A percentile compares a stretch with the other conserved stretches of the same genome.
Evolutionary conservation across 2,888 invertebrate genomes (phyloP).

Genomic region (Platycnemis pennipes): DNA sequence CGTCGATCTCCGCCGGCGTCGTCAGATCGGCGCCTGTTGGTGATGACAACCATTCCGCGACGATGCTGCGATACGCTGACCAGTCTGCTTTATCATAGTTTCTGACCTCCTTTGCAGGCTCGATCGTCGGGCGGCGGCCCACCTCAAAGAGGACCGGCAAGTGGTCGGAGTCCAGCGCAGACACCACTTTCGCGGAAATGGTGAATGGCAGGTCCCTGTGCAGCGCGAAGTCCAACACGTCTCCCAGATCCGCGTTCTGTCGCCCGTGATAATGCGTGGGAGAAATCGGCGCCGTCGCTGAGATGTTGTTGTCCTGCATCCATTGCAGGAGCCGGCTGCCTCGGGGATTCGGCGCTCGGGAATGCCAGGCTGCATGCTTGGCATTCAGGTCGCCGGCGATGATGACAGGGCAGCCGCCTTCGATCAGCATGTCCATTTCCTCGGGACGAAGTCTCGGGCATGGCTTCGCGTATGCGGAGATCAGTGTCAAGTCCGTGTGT

Average conservation of each 20-base stretch:
- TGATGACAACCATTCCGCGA: not conserved
- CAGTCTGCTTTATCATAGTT: not conserved
- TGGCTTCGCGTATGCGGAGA: too few species aligned
- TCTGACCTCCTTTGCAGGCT: not conserved
- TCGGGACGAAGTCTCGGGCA: too few species aligned
- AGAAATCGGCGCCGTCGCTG: not conserved
- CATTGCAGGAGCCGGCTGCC: not conserved
- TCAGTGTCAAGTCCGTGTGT: too few species aligned
- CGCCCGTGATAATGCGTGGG: not conserved
- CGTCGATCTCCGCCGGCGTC: not conserved
- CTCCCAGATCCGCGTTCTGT: not conserved
- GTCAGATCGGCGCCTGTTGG: not conserved
- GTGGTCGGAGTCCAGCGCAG: not conserved
- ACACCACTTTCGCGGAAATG: not conserved
- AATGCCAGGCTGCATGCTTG: not conserved
- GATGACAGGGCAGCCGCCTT: not conserved
- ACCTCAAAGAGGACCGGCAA: not conserved
- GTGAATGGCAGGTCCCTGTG: not conserved
- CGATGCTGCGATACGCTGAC: not conserved
- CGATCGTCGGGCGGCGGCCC: not conserved
- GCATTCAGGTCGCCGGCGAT: not conserved
- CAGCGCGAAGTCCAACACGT: not conserved
- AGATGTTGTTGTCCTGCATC: not conserved
- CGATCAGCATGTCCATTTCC: too few species aligned
- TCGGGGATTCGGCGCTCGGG: not conserved